Evolutionary conservation across 2,888 invertebrate genomes (phyloP), one percentile per base, ranked within the genome.

Genomic region (Drosophila vallismaia): DNA sequence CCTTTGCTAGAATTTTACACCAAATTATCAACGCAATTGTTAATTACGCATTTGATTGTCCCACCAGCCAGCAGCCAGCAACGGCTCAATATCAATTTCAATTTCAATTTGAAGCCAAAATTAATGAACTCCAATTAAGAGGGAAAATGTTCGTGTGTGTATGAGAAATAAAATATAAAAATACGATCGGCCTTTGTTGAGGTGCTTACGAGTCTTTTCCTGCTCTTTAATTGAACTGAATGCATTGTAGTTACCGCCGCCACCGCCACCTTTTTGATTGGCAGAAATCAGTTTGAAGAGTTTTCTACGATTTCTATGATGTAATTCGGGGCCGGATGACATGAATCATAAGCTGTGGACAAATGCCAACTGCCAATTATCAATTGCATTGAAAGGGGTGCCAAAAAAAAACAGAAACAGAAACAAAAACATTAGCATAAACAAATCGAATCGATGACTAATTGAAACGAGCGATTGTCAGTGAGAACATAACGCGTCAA

Each of bases 81-180:
- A 69, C 62, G 56, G 71, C 81, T 82, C 86, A 58, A 77, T 83
- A 70, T 74, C 54, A 56, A 58, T 62, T 59, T 36, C 36, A 36
- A 36, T 36, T 36, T 28, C 28, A 56, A 58, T 62, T 63, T 76
- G 58, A 68, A 79, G 64, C 66, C 67, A 40, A 87, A 74, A 53
- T 80, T 78, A 88, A 84, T 84, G 85, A 86, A 84, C 71, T 84
- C 71, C 75, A 84, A 86, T 84, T 84, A 84, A 88, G 74, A 53
- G 53, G 53, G 51, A 46, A 52, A 77, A 50, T 24, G 50, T 40
- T 19, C 48, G 24, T 56, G 63, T 48, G 56, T 40, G 26, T 76
- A 46, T 58, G 63, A 29, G 67, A 66, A 51, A 53, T 46, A 46
- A 46, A 24, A 64, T 26, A 29, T 52, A 26, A 29, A 38, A 64